Evolutionary conservation across 2,797 vertebrate species (phyloP).

Genomic region (Notoglanidium macrostoma): DNA sequence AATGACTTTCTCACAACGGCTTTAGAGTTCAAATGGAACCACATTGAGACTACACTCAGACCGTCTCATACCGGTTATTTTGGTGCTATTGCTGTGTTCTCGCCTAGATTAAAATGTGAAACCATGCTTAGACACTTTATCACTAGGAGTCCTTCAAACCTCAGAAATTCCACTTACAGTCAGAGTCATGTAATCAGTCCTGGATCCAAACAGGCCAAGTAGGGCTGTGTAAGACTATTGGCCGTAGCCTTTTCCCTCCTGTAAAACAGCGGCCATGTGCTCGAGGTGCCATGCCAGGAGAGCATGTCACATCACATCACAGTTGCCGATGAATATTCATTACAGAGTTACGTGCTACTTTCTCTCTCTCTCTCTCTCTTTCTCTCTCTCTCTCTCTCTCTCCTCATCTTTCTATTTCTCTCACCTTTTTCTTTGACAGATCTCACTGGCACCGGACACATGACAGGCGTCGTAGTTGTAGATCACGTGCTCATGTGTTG

Average conservation of each 20-base stretch:
- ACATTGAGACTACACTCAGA: not conserved
- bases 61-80: not conserved
- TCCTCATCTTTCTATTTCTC: slow-evolving; percentile 31
- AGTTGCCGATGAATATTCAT: slow-evolving; percentile 82
- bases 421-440: slow-evolving; percentile 44
- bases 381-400: slow-evolving; percentile 1
- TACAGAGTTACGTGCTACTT: slow-evolving; percentile 60
- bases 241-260: slow-evolving; percentile 74
- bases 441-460: slow-evolving; percentile 36
- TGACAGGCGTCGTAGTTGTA: slow-evolving; percentile 34
- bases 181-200: slow-evolving; percentile 56
- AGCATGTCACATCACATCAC: slow-evolving; percentile 77
- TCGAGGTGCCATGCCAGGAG: slow-evolving; percentile 69
- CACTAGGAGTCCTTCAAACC: not conserved
- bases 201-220: slow-evolving; percentile 69
- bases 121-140: not conserved
- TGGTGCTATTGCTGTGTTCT: not conserved
- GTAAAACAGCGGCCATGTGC: slow-evolving; percentile 76
- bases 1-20: not conserved
- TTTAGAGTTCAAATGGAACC: not conserved
- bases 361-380: slow-evolving; percentile 9
- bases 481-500: slow-evolving; percentile 27
- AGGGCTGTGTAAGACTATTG: slow-evolving; percentile 71
- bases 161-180: slow-evolving; percentile 22
- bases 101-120: not conserved